Base-by-base conservation (phyloP, 2,888 invertebrate genomes). In the Drosophila phalerata region DNA sequence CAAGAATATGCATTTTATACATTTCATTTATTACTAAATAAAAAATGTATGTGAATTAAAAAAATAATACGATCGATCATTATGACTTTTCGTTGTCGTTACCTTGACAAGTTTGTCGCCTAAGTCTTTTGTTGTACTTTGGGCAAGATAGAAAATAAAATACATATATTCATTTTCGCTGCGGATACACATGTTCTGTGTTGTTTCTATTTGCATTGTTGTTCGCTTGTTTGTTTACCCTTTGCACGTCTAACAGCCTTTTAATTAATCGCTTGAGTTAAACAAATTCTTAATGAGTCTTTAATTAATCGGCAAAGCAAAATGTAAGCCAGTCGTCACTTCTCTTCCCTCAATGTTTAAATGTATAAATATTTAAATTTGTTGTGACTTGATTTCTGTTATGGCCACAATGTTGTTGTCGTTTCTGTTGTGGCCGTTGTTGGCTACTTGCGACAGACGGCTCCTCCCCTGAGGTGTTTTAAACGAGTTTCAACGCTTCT, bases 201-300 rank as follows among this genome's bases (percentile, higher is more conserved):
- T 49, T 62, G 37, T 62, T 28, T 55, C 34, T n/a, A 28, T 61
- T 52, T 61, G 42, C 43, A 52, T 40, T 58, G 55, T 56, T 52
- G 56, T 47, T 68, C 55, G 53, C 62, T 56, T 52, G 58, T 52
- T 68, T 67, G 53, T 64, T 43, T 64, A 58, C 72, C 67, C 73
- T 68, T 67, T 73, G 68, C 64, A 57, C 55, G 70, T 64, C 79
- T 67, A 81, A 89, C 79, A 79, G 88, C 72, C 71, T 73, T 76
- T 88, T 89, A 85, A 89, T 88, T 85, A 88, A 85, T 87, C 85
- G 80, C 64, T 42, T 64, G 62, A 67, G 71, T 56, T 81, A 65
- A 84, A 85, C 86, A 83, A 88, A 86, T 89, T 84, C 75, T 71
- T 85, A 88, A 90, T 90, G 89, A 83, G 84, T 75, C 84, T 90